Percentiles rank a stretch among this genome's conserved stretches.
Evolutionary conservation across 2,113 vertebrate species (phyloP).

Genomic region (Mustelus asterias): DNA sequence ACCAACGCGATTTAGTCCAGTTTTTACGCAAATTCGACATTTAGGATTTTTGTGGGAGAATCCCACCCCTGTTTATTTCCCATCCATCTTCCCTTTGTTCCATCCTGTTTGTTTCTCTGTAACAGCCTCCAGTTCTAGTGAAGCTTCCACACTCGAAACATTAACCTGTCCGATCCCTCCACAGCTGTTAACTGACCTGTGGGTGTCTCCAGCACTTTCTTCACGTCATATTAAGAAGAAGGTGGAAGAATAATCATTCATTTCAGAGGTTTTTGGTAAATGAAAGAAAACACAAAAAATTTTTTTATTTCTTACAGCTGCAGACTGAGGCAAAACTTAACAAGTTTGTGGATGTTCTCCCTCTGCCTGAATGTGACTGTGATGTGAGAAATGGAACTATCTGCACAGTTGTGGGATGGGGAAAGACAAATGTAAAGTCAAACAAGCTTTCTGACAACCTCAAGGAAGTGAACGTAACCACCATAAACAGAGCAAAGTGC

Average conservation of each 20-base stretch:
- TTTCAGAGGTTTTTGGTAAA: background rate
- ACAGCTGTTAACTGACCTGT: background rate
- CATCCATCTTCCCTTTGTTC: background rate
- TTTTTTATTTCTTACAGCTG: slow-evolving; percentile 16
- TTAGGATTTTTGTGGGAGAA: too few species aligned
- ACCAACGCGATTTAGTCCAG: too few species aligned
- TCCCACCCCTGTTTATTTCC: background rate
- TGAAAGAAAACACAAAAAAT: background rate
- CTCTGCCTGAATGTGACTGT: background rate
- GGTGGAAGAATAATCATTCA: background rate
- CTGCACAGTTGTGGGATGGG: slow-evolving; percentile 30
- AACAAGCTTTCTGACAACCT: background rate
- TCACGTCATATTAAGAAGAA: background rate
- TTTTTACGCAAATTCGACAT: too few species aligned
- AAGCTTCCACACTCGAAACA: background rate
- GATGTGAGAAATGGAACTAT: slow-evolving; percentile 16
- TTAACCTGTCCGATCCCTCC: background rate
- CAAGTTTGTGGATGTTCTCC: background rate
- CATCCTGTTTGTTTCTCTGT: background rate
- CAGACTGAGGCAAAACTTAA: background rate
- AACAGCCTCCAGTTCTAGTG: background rate
- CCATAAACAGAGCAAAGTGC: background rate
- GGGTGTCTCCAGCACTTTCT: background rate
- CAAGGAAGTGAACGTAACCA: slow-evolving; percentile 24
- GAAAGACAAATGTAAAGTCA: background rate